Evolutionary conservation across 2,888 invertebrate species (phyloP), one percentile per base, ranked within the genome.

Genomic region (Drosophila subsilvestris): DNA sequence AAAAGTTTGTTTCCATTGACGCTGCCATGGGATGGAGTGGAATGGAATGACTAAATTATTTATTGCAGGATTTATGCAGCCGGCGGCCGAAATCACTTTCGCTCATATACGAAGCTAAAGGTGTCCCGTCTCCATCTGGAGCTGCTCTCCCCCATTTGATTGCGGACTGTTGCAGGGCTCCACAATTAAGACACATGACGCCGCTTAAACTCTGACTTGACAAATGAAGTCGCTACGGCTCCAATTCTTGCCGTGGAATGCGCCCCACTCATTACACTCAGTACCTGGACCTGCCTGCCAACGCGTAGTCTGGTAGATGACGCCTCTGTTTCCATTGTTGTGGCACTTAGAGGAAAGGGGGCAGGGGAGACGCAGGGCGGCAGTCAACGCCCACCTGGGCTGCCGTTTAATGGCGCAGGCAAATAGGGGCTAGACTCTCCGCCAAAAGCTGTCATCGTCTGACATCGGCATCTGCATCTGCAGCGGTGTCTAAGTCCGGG

Each of bases 31-130:
- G 63, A 76, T 49, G 51, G 56, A 66, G 61, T 63, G 69, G 76
- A 67, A 74, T 80, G 70, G 77, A 86, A 88, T 81, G 79, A 84
- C 84, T 88, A 88, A 85, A 85, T 85, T 88, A 85, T 86, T 88
- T 84, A 88, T 88, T 86, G 86, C 86, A 79, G 85, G 88, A 88
- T 83, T 88, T 81, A 62, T 62, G 56, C 62, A 32, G 67, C 74
- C 67, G 54, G 49, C 48, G 63, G 76, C 48, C 50, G 20, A 82
- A 88, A 87, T 80, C 88, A 83, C 82, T 87, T 83, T 83, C 82
- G 82, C 82, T 87, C 73, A 75, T 67, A 63, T 58, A 37, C 25
- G 18, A n/a, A 22, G 47, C 47, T 48, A 29, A 44, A 32, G 12
- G 56, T 32, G 56, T 47, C 6, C 14, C 6, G 14, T 37, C 2